A percentile compares a stretch with the other conserved stretches of the same genome.
Evolutionary conservation across 2,113 vertebrate genomes (phyloP).

Genomic region (Leptobrachium ailaonicum): DNA sequence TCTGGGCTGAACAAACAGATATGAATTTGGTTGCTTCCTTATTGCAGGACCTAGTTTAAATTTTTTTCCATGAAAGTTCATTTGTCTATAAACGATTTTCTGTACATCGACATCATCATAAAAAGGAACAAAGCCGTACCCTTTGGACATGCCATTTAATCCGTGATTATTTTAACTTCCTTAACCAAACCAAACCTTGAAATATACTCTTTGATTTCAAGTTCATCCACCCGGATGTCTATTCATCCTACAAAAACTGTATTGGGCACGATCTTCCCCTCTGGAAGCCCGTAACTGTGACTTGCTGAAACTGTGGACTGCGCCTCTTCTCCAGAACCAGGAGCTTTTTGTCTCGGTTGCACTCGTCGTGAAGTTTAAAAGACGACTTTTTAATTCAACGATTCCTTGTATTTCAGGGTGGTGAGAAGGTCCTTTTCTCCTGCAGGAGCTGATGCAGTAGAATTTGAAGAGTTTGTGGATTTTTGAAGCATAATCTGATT

Average conservation of each 20-base stretch:
- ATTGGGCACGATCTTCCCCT: conserved; percentile 92
- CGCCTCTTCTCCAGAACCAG: conserved; percentile 53
- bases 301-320: conserved; percentile 65
- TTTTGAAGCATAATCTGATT: too few relatives aligned
- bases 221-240: conserved; percentile 87
- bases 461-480: too few relatives aligned
- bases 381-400: too few relatives aligned
- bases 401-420: too few relatives aligned
- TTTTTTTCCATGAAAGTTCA: too few relatives aligned
- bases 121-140: conserved; percentile 61
- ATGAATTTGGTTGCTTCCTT: conserved; percentile 54
- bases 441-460: too few relatives aligned
- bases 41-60: too few relatives aligned
- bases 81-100: too few relatives aligned
- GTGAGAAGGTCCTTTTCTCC: too few relatives aligned
- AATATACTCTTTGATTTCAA: conserved; percentile 85
- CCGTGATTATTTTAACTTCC: conserved; percentile 94
- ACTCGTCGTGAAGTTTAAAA: conserved; percentile 14
- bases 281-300: conserved; percentile 89
- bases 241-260: conserved; percentile 93
- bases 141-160: conserved; percentile 91
- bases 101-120: too few relatives aligned
- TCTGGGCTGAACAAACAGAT: conserved; percentile 67
- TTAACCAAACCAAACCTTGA: conserved; percentile 81
- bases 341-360: conserved; percentile 57